Percentiles rank a stretch among this genome's conserved stretches.
Conservation (phyloP, 2,113 vertebrate genomes). For the Thomomys bottae region DNA sequence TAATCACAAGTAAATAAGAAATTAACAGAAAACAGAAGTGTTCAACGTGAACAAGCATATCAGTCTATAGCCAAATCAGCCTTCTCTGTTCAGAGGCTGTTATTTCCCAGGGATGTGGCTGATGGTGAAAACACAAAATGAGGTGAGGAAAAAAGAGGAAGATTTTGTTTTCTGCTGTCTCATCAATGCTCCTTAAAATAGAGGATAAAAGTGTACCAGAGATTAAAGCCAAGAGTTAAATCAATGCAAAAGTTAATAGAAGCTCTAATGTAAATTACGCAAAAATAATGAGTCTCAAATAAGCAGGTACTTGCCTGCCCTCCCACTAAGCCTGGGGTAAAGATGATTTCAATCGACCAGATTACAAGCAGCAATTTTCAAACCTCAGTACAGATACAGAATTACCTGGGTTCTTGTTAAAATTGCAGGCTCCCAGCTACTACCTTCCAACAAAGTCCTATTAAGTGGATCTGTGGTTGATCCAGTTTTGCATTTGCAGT, state of each 20-base stretch:
- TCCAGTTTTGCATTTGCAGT: neutral
- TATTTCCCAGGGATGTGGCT: slow-evolving; percentile 17
- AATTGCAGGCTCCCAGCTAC: neutral
- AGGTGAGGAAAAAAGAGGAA: neutral
- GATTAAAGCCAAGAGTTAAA: slow-evolving; percentile 52
- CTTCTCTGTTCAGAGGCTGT: neutral
- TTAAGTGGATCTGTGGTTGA: neutral
- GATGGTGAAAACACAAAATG: neutral
- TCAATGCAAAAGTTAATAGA: slow-evolving; percentile 37
- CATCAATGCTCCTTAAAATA: slow-evolving; percentile 30
- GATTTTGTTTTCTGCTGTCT: slow-evolving; percentile 22
- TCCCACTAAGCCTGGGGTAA: slow-evolving; percentile 25
- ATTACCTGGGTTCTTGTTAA: slow-evolving; percentile 7
- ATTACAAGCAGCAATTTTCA: slow-evolving; percentile 52
- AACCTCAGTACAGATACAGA: neutral
- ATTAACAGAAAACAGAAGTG: neutral
- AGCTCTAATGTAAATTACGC: slow-evolving; percentile 13
- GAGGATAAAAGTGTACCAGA: neutral
- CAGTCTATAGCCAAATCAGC: neutral
- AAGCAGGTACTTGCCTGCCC: slow-evolving; percentile 34
- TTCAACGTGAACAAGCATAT: neutral
- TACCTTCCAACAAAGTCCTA: neutral
- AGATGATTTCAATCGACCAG: slow-evolving; percentile 42
- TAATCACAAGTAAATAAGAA: slow-evolving; percentile 51
- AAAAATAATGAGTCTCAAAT: slow-evolving; percentile 38